phyloP scores from a whole-genome alignment of 2,113 vertebrate species.

The Pelodiscus sinensis region DNA sequence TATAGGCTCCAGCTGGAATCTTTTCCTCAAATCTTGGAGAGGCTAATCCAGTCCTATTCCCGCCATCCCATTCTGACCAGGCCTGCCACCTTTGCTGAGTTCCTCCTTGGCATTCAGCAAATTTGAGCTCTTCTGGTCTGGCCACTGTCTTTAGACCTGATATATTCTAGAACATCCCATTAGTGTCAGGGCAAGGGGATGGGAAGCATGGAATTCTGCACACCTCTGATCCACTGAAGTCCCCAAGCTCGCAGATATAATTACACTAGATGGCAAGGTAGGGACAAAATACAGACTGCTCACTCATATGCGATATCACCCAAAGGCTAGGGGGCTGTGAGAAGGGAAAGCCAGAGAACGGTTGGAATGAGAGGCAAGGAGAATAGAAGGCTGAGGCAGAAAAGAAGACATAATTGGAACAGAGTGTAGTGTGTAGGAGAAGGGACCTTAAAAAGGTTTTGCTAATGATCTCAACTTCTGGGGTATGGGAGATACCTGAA shows the following conservation, averaged over 20 bases:
- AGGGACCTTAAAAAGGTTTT: background rate
- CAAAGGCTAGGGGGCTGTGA: background rate
- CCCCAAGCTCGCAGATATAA: background rate
- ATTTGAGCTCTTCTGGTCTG: background rate
- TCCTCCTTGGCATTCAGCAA: background rate
- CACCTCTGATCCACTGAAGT: background rate
- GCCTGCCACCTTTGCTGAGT: background rate
- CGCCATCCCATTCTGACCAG: background rate
- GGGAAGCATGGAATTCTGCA: background rate
- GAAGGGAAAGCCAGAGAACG: background rate
- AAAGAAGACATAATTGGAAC: background rate
- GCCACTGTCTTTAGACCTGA: background rate
- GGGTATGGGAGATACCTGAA: background rate
- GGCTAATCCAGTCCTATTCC: background rate
- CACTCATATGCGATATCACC: background rate
- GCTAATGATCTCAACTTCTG: constrained; percentile 10
- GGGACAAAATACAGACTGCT: background rate
- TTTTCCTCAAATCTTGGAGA: background rate
- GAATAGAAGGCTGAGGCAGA: background rate
- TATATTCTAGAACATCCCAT: background rate
- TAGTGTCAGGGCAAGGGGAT: background rate
- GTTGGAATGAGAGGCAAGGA: background rate
- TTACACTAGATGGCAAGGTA: background rate
- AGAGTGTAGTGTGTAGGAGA: background rate
- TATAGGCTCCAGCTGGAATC: background rate